Percentiles rank a stretch among this genome's conserved stretches.
phyloP scores from a whole-genome alignment of 2,888 invertebrate species.

The Idaea aversata region DNA sequence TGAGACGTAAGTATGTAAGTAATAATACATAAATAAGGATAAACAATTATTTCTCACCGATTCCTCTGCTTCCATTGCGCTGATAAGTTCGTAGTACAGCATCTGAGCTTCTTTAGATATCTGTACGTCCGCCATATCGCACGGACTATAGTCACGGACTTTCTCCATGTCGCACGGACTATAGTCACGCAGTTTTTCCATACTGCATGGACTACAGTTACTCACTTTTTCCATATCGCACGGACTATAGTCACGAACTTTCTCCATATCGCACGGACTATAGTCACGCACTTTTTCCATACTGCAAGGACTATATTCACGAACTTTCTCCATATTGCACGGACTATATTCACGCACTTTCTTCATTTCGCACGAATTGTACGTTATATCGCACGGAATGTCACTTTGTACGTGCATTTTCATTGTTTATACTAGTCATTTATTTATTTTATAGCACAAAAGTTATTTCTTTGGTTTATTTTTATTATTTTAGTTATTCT shows the following conservation, averaged over 20 bases:
- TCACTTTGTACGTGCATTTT: slow-evolving; percentile 74
- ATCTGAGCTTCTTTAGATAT: slow-evolving; percentile 75
- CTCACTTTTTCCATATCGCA: background rate
- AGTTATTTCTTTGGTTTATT: slow-evolving; percentile 9
- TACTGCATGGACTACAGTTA: background rate
- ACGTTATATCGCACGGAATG: slow-evolving; percentile 61
- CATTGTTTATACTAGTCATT: slow-evolving; percentile 36
- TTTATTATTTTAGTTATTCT: slow-evolving; percentile 2
- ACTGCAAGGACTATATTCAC: slow-evolving; percentile 47
- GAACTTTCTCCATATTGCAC: slow-evolving; percentile 65
- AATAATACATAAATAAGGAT: background rate
- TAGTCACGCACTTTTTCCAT: slow-evolving; percentile 49
- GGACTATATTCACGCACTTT: slow-evolving; percentile 53
- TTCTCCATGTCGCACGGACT: background rate
- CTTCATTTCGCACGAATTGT: slow-evolving; percentile 55
- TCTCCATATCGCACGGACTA: background rate
- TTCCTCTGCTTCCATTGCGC: slow-evolving; percentile 74
- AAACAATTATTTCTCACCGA: slow-evolving; percentile 53
- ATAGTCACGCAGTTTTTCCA: background rate
- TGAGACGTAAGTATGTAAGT: background rate
- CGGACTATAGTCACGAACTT: no score
- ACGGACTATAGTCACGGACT: slow-evolving; percentile 15
- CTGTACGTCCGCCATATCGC: slow-evolving; percentile 65
- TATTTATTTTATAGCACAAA: slow-evolving; percentile 22
- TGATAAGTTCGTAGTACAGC: slow-evolving; percentile 76